A percentile compares a stretch with the other conserved stretches of the same genome.
phyloP scores from a whole-genome alignment of 1,140 invertebrate species.

The Drosophila biarmipes region DNA sequence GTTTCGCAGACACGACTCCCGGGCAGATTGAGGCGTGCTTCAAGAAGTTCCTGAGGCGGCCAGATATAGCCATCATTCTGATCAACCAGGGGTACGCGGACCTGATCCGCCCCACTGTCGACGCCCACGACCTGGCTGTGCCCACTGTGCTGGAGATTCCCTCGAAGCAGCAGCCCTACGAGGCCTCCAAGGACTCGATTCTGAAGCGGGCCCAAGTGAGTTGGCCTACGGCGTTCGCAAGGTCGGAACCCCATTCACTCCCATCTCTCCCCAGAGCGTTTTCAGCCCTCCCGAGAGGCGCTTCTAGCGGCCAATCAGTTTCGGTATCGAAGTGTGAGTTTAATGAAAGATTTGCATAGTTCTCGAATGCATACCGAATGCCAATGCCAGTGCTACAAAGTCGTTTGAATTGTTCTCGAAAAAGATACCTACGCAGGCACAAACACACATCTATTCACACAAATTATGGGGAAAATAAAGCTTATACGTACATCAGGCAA shows the following conservation, averaged over 20 bases:
- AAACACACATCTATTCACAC: conserved; percentile 11
- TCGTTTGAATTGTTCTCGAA: conserved; percentile 46
- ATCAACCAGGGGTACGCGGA: conserved; percentile 99
- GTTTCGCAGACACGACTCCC: conserved; percentile 93
- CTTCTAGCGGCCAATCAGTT: conserved; percentile 25
- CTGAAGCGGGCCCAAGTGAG: conserved; percentile 95
- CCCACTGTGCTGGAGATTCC: conserved; percentile 99
- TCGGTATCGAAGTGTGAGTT: neutral
- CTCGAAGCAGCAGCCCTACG: conserved; percentile 99
- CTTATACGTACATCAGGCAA: conserved; percentile 53
- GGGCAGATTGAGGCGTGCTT: conserved; percentile 99
- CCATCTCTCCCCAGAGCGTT: conserved; percentile 38
- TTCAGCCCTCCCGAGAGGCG: conserved; percentile 34
- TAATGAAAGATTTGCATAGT: conserved; percentile 55
- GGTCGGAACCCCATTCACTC: neutral
- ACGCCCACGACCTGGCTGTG: conserved; percentile 94
- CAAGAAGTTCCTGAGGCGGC: conserved; percentile 95
- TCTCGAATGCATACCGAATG: conserved; percentile 36
- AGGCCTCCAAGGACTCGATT: conserved; percentile 98
- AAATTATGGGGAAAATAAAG: conserved; percentile 37
- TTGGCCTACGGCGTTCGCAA: conserved; percentile 12
- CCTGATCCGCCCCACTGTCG: conserved; percentile 97
- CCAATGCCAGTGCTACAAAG: conserved; percentile 52
- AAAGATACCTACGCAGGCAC: conserved; percentile 3
- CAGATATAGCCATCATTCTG: conserved; percentile 99